Base-by-base conservation (phyloP, 2,797 vertebrate species). In the Heliangelus exortis region DNA sequence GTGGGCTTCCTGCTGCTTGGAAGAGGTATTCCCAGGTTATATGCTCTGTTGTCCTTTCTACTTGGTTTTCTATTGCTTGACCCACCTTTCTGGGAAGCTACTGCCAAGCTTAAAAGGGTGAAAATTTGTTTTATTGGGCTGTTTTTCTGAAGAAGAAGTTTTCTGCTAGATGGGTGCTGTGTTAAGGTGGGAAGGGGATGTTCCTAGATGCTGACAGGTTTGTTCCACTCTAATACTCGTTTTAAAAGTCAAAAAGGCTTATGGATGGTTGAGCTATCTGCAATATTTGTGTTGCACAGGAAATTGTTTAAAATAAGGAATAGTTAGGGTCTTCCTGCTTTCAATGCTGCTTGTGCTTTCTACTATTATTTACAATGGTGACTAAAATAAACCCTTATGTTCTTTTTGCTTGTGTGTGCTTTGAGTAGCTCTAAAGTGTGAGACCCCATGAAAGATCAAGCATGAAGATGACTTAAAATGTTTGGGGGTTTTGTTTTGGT, bases 21-120 rank as follows among this genome's bases (percentile, higher is more conserved):
- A 14, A 20, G 10, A n/a, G 7, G 20, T 13, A 1, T 47, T 62
- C 0, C 9, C 58, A 20, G 5, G 6, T 8, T 1, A 3, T 1
- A 3, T 33, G 8, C 1, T 23, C 0, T 12, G 6, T 10, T 47
- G 3, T 14, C 0, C 1, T 1, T 54, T 65, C 41, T 20, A 3
- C 2, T 26, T 66, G 10, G 1, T 8, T 69, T 69, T 48, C 5
- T 50, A 0, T 6, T 53, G 9, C 12, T 62, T 66, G 16, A 2
- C 3, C 0, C 2, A 29, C 1, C 6, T 63, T 54, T 50, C 14
- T 1, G 0, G 21, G 26, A 50, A 28, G 31, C 3, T n/a, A 69
- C 1, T 6, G 48, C 1, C 3, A 29, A 23, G 31, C 15, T 68
- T 5, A 6, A 15, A 67, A 54, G 13, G 5, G 11, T 67, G 33